Evolutionary conservation across 2,888 invertebrate species (phyloP), one percentile per base, ranked within the genome.

Genomic region (Drosophila rellima): DNA sequence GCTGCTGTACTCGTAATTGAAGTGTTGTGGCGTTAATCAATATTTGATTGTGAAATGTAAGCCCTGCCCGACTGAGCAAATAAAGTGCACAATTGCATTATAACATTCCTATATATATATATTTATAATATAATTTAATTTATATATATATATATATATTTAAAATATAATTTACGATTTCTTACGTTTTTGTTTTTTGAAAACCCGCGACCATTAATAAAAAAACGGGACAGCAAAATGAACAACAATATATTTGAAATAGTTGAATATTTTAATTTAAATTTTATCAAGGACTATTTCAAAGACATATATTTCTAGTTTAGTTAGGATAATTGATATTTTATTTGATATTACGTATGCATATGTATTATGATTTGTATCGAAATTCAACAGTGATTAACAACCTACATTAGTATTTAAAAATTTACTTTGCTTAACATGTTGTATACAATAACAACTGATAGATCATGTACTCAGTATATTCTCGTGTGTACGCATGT

Each of bases 381-480:
- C 44, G 7, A 65, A 45, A 51, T 57, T 70, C 51, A 74, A 74
- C 74, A 65, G 33, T 47, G 54, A 31, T 20, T 63, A 73, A 63
- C 63, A 51, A 54, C 51, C 59, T 52, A 35, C 5, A 52, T 52
- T 35, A 45, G 23, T 54, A 29, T 29, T 31, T 40, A 11, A 39
- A 55, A 55, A 61, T 44, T 40, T 31, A 0, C 37, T 48, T 50
- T 23, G 13, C 15, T 55, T 57, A 64, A 67, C 56, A 59, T 55
- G 18, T 56, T 52, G 13, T 44, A 17, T 48, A 35, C 8, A 47
- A 63, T 48, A 74, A 70, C 52, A 56, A 55, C 15, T 17, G 29
- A 50, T 39, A 69, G 51, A 59, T 23, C 52, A n/a, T 61, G 40
- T 37, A 35, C 13, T 44, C 26, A 40, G 29, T 23, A 50, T 52